Evolutionary conservation across 1,140 invertebrate genomes (phyloP).

Genomic region (Atta colombica): DNA sequence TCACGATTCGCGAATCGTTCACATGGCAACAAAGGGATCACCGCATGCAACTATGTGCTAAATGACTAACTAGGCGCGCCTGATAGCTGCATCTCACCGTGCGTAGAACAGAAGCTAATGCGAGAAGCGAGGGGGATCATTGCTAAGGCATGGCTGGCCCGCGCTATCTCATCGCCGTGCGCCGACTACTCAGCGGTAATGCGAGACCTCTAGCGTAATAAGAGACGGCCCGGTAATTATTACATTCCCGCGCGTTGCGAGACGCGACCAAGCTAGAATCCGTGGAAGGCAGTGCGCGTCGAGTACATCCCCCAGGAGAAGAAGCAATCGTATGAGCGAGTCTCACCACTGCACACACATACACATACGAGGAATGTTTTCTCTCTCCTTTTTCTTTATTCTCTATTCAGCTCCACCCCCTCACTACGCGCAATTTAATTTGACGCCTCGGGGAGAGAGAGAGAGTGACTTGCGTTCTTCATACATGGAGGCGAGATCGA

Average conservation of each 20-base stretch:
- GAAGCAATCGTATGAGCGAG: background rate
- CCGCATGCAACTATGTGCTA: conserved; percentile 47
- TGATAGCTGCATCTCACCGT: conserved; percentile 21
- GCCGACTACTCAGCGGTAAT: conserved; percentile 82
- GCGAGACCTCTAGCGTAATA: conserved; percentile 81
- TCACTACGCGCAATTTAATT: conserved; percentile 56
- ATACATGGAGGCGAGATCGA: background rate
- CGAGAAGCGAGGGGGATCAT: conserved; percentile 19
- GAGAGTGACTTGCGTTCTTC: background rate
- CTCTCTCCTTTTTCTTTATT: background rate
- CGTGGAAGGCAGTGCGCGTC: background rate
- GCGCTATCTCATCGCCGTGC: conserved; percentile 65
- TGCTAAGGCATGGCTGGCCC: conserved; percentile 9
- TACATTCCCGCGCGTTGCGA: conserved; percentile 76
- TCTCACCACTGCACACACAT: conserved; percentile 1
- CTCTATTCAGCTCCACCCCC: background rate
- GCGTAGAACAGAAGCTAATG: conserved; percentile 37
- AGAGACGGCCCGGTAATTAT: conserved; percentile 82
- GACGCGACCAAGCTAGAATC: conserved; percentile 66
- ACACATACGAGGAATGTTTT: background rate
- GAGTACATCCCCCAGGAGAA: background rate
- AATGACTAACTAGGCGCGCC: conserved; percentile 64
- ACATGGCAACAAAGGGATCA: background rate
- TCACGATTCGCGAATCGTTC: background rate
- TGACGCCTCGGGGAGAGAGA: background rate